A percentile compares a stretch with the other conserved stretches of the same genome.
Evolutionary conservation across 2,797 vertebrate species (phyloP).

Genomic region (Phrynocephalus vlangalii): DNA sequence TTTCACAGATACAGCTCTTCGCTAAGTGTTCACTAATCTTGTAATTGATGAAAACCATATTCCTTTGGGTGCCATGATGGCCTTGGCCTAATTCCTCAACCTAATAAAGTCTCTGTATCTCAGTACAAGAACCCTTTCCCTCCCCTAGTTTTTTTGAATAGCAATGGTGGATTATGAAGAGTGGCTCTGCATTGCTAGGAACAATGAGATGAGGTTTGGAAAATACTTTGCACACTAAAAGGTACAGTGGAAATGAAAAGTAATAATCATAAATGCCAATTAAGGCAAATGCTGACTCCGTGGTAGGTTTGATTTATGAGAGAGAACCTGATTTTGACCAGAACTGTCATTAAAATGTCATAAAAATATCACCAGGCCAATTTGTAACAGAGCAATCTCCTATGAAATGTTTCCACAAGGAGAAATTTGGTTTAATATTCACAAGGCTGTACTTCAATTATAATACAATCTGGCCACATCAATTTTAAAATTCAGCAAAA

Average conservation of each 20-base stretch:
- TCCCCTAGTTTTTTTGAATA: neutral
- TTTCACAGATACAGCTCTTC: neutral
- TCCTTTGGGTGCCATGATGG: neutral
- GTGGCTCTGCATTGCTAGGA: neutral
- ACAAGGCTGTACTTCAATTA: conserved; percentile 14
- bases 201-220: neutral
- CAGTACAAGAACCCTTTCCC: neutral
- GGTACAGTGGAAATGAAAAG: neutral
- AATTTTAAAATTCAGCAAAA: conserved; percentile 10
- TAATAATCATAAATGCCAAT: conserved; percentile 33
- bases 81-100: neutral
- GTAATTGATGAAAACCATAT: neutral
- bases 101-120: neutral
- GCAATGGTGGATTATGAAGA: neutral
- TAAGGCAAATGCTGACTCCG: conserved; percentile 31
- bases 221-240: neutral
- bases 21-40: neutral
- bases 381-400: conserved; percentile 27
- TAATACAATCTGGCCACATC: conserved; percentile 8
- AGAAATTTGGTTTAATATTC: conserved; percentile 19
- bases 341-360: conserved; percentile 28
- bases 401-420: conserved; percentile 27
- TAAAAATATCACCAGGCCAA: conserved; percentile 30
- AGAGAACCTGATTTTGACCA: conserved; percentile 21
- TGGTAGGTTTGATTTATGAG: conserved; percentile 21